Evolutionary conservation across 2,888 invertebrate genomes (phyloP).

Genomic region (Cerastis rubricosa): DNA sequence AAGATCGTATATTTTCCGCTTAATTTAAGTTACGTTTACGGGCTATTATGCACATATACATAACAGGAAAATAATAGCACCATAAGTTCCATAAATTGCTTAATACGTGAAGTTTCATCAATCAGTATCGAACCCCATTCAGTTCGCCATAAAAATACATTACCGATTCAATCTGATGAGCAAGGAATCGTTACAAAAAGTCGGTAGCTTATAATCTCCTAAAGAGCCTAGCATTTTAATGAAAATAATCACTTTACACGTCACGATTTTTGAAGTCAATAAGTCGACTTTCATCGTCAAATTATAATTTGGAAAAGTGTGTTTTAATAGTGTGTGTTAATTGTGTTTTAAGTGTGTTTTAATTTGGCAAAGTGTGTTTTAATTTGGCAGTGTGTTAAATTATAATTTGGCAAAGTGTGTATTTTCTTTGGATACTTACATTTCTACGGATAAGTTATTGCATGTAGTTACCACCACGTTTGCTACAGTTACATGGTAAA

Average conservation of each 20-base stretch:
- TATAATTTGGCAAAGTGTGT: too few species aligned
- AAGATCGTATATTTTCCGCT: conserved; percentile 25
- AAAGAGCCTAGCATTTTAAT: conserved; percentile 82
- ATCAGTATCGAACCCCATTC: conserved; percentile 65
- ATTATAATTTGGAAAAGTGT: too few species aligned
- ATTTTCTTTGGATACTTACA: too few species aligned
- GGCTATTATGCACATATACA: conserved; percentile 44
- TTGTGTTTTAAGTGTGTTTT: too few species aligned
- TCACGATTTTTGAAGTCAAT: conserved; percentile 40
- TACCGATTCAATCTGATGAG: conserved; percentile 80
- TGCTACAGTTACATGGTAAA: too few species aligned
- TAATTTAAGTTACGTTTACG: conserved; percentile 33
- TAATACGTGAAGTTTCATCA: conserved; percentile 57
- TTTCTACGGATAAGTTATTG: too few species aligned
- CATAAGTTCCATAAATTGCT: conserved; percentile 52
- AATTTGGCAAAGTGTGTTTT: too few species aligned
- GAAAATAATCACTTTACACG: conserved; percentile 68
- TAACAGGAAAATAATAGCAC: conserved; percentile 46
- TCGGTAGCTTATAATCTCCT: conserved; percentile 84
- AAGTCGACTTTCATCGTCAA: neutral
- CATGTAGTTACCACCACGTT: too few species aligned
- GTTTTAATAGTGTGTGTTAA: too few species aligned
- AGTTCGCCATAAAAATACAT: conserved; percentile 67
- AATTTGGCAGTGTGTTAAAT: too few species aligned
- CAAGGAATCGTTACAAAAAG: conserved; percentile 85